Evolutionary conservation across 2,113 vertebrate genomes (phyloP), one percentile per base, ranked within the genome.

Genomic region (Sorex fumeus): DNA sequence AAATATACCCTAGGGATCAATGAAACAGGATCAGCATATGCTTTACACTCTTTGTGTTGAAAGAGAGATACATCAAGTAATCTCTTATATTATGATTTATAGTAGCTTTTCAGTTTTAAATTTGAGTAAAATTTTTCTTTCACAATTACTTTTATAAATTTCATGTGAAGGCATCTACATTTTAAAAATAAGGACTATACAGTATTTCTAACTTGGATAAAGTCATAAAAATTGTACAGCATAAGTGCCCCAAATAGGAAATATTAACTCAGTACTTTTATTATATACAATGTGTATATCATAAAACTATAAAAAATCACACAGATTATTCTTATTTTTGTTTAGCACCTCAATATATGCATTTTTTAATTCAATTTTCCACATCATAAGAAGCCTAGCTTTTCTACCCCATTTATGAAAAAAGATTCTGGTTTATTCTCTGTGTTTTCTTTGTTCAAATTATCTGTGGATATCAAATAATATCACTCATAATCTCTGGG

Each of bases 101-200:
- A 47, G 40, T 83, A 10, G 19, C 11, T 83, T 91, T 85, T 7
- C 27, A 87, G n/a, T 76, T 88, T 91, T 34, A 60, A 75, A 81
- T 74, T 84, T 66, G 84, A 93, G 32, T 74, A n/a, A 93, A 95
- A 82, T 60, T 60, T 95, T 53, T 47, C 88, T 88, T 86, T 86
- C 50, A 67, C 57, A 71, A 40, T 84, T 36, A 89, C 36, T 84
- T 27, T 71, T 79, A 21, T 43, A 30, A 86, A 18, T 80, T 84
- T 11, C 57, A 78, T 75, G 34, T 91, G 40, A 75, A 91, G 15
- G 32, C 21, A 79, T 36, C 30, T n/a, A 64, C 64, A 62, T 18
- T 77, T 43, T 57, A 36, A 34, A 62, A 83, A n/a, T 88, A 94
- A 85, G 9, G 3, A 76, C 13, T 19, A 34, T 84, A 77, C 27